Base-by-base conservation (phyloP, 2,888 invertebrate genomes). In the Hemistola chrysoprasaria region DNA sequence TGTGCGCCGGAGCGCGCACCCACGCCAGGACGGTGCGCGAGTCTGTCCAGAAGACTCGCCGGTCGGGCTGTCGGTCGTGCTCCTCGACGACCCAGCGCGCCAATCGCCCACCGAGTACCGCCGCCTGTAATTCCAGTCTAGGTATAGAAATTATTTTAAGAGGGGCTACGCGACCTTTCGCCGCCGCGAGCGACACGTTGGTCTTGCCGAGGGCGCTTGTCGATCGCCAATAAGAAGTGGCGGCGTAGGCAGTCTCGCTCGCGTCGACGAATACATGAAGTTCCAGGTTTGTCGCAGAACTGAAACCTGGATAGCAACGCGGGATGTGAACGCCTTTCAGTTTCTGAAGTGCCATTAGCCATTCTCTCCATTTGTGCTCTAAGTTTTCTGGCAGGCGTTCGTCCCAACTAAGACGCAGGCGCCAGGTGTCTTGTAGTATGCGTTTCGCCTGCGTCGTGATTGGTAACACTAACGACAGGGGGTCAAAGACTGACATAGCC, bases 171-270 rank as follows among this genome's bases (percentile, higher is more conserved):
- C n/a, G n/a, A n/a, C n/a, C n/a, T n/a, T n/a, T n/a, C n/a, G n/a
- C n/a, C n/a, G n/a, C n/a, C n/a, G n/a, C 32, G 38, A 1, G 38
- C 35, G 22, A 3, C 6, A 33, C 11, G 7, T 3, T 10, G 6
- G 32, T n/a, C 6, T 24, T 7, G 8, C 38, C 38, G 8, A 34
- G 20, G 8, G 4, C 1, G 1, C 8, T 8, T 7, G 2, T 2
- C 1, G 11, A 6, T 6, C 53, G 33, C 22, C 51, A 39, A 29
- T 60, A 53, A 1, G 44, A 47, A 7, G 49, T 52, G 3, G 57
- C 22, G 22, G 22, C 22, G 7, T 22, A 22, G 22, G 22, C n/a
- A n/a, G n/a, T n/a, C n/a, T n/a, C n/a, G n/a, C n/a, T n/a, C n/a
- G n/a, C n/a, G n/a, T n/a, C n/a, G 22, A 22, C 22, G 22, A 22